phyloP scores from a whole-genome alignment of 2,888 invertebrate species.

The Cotesia congregata region DNA sequence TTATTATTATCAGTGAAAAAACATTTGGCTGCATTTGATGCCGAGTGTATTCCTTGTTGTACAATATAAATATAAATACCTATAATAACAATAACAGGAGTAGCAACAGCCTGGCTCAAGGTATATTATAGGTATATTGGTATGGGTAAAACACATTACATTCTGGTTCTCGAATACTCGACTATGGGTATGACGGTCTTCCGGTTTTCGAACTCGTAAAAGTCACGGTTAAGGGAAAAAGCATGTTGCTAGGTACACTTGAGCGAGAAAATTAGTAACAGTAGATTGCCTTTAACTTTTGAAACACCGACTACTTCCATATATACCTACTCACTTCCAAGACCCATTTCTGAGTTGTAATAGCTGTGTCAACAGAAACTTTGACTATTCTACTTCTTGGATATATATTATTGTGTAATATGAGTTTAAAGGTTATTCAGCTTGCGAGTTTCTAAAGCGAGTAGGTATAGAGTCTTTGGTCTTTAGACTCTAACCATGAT shows the following conservation, averaged over 20 bases:
- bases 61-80: background rate
- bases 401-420: no score
- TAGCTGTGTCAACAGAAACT: background rate
- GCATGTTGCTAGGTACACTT: background rate
- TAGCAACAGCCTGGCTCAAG: background rate
- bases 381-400: background rate
- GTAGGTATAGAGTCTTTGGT: background rate
- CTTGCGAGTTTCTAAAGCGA: background rate
- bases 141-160: no score
- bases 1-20: background rate
- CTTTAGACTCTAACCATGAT: no score
- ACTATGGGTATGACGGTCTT: background rate
- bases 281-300: background rate
- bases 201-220: conserved; percentile 3
- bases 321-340: background rate
- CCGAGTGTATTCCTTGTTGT: background rate
- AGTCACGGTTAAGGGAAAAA: conserved; percentile 17
- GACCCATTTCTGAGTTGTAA: background rate
- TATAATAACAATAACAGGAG: background rate
- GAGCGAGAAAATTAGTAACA: conserved; percentile 2
- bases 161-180: background rate
- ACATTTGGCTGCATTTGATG: background rate
- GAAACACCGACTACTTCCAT: background rate
- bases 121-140: no score
- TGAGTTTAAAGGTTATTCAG: background rate